Percentiles rank a stretch among this genome's conserved stretches.
Conservation (phyloP, 1,140 invertebrate genomes). For the Polypedilum pembai region DNA sequence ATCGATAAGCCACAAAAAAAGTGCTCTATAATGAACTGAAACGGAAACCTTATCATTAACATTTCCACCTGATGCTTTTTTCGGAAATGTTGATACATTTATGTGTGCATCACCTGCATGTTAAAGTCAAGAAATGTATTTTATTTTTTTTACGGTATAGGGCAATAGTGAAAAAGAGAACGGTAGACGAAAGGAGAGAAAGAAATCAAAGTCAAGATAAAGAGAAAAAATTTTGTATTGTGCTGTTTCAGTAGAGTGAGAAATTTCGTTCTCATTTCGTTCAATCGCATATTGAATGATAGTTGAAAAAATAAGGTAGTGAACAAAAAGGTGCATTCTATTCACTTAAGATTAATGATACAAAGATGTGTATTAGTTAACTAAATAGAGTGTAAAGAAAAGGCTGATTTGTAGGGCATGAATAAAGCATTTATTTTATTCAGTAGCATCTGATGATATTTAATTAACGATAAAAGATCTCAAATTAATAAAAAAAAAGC, state of each 20-base stretch:
- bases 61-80: slow-evolving; percentile 20
- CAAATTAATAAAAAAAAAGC: neutral
- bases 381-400: neutral
- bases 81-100: too few species aligned
- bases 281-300: slow-evolving; percentile 4
- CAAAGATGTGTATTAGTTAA: neutral
- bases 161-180: too few species aligned
- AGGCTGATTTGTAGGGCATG: slow-evolving; percentile 16
- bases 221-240: too few species aligned
- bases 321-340: neutral
- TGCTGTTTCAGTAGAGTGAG: too few species aligned
- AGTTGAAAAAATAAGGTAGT: neutral
- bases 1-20: slow-evolving; percentile 25
- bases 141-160: too few species aligned
- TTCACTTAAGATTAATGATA: neutral
- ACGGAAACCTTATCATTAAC: slow-evolving; percentile 28
- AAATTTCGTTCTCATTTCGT: neutral
- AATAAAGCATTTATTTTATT: neutral
- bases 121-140: neutral
- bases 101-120: slow-evolving; percentile 13
- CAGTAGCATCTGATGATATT: slow-evolving; percentile 12
- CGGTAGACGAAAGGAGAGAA: too few species aligned
- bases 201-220: too few species aligned
- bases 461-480: slow-evolving; percentile 20
- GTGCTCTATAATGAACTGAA: neutral